These are phyloP conservation scores for Galendromus occidentalis DNA, from an alignment of 1,140 invertebrate species.

Conservation along the genomic window DNA sequence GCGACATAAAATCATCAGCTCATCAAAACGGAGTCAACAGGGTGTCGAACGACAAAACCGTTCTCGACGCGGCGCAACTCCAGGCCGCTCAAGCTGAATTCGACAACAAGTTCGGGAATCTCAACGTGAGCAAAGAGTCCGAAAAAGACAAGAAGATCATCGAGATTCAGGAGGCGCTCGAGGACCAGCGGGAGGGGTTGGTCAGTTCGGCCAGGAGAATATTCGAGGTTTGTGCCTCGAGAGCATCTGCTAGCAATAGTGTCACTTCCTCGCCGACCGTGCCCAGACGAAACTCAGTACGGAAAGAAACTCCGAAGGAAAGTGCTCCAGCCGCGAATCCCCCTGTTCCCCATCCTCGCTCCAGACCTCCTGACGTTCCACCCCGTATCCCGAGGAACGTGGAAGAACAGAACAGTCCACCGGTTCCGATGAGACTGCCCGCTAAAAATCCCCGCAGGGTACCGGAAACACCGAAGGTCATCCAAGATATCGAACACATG, in stretches of 20 bases:
- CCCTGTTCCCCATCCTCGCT: neutral
- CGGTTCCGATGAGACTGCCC: neutral
- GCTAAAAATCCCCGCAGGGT: neutral
- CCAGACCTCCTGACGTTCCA: neutral
- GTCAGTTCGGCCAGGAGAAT: constrained; percentile 3
- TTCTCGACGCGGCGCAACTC: neutral
- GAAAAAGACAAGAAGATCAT: neutral
- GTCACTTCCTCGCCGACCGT: neutral
- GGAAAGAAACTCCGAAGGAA: neutral
- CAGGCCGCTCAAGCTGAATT: constrained; percentile 7
- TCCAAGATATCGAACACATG: constrained; percentile 11
- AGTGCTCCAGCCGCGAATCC: neutral
- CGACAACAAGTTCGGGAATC: constrained; percentile 4
- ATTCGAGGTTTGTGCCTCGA: neutral
- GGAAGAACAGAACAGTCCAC: neutral
- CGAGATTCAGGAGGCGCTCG: neutral
- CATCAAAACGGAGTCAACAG: neutral
- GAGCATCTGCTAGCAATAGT: neutral
- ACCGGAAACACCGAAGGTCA: constrained; percentile 2
- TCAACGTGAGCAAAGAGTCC: constrained; percentile 1
- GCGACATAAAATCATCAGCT: neutral
- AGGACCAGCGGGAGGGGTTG: neutral
- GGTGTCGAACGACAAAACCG: neutral
- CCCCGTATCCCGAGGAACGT: neutral
- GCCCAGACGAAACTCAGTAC: neutral